Conservation (phyloP, 2,888 invertebrate species). For the Digitonthophagus gazella region DNA sequence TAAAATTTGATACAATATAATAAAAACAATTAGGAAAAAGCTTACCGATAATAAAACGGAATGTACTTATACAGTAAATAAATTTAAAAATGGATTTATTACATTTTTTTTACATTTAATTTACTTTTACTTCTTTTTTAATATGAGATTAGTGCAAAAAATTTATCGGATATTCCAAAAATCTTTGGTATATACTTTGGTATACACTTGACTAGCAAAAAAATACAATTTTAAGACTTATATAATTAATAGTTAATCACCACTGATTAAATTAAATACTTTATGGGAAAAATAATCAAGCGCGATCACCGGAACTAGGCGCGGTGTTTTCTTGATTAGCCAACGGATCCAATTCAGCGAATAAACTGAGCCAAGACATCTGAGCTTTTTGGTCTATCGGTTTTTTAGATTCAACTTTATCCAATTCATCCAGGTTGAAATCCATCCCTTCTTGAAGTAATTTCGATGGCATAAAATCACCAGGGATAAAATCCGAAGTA, state of each 20-base stretch:
- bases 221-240: background rate
- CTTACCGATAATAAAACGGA: slow-evolving; percentile 18
- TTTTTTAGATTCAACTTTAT: slow-evolving; percentile 37
- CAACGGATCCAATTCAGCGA: slow-evolving; percentile 90
- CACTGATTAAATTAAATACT: slow-evolving; percentile 19
- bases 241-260: slow-evolving; percentile 18
- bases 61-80: background rate
- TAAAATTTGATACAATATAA: background rate
- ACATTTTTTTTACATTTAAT: background rate
- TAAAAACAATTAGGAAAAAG: background rate
- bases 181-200: slow-evolving; percentile 25
- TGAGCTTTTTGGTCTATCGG: slow-evolving; percentile 39
- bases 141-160: slow-evolving; percentile 24
- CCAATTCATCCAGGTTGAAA: slow-evolving; percentile 39
- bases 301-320: slow-evolving; percentile 27
- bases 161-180: slow-evolving; percentile 16
- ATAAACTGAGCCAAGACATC: slow-evolving; percentile 79
- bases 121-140: background rate
- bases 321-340: slow-evolving; percentile 73
- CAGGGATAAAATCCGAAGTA: slow-evolving; percentile 40
- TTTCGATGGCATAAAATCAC: slow-evolving; percentile 49
- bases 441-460: slow-evolving; percentile 45
- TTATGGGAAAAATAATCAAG: slow-evolving; percentile 25
- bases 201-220: slow-evolving; percentile 12
- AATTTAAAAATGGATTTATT: background rate